A percentile compares a stretch with the other conserved stretches of the same genome.
phyloP scores from a whole-genome alignment of 1,140 invertebrate species.

The Orius insidiosus region DNA sequence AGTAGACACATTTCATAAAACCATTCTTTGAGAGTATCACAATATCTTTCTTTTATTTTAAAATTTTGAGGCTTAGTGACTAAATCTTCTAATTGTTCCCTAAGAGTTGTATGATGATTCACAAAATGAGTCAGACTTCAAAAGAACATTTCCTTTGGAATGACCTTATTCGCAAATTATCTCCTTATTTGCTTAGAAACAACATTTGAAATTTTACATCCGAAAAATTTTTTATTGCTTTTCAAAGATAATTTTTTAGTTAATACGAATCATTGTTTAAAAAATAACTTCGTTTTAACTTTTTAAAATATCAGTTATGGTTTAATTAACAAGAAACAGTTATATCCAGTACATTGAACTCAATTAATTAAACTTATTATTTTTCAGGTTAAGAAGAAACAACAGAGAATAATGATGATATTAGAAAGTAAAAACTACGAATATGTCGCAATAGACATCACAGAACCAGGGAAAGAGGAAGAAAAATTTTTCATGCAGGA shows the following conservation, averaged over 20 bases:
- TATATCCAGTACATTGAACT: neutral
- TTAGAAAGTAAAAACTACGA: conserved; percentile 75
- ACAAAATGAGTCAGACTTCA: too few relatives aligned
- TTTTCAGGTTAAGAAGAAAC: conserved; percentile 82
- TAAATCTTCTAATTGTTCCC: too few relatives aligned
- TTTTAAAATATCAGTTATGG: too few relatives aligned
- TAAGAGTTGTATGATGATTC: too few relatives aligned
- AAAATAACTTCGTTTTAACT: conserved; percentile 11
- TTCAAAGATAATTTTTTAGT: neutral
- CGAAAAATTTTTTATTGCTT: neutral
- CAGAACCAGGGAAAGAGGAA: conserved; percentile 71
- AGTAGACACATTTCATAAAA: too few relatives aligned
- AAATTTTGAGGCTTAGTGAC: too few relatives aligned
- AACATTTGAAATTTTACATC: neutral
- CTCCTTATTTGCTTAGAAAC: too few relatives aligned
- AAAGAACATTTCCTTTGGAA: too few relatives aligned
- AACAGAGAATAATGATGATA: conserved; percentile 80
- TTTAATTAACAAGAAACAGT: conserved; percentile 14
- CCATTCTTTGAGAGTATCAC: too few relatives aligned
- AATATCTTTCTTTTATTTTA: too few relatives aligned
- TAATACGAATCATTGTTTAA: conserved; percentile 14
- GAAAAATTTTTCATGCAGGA: conserved; percentile 86
- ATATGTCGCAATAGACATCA: conserved; percentile 80
- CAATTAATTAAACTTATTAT: conserved; percentile 12
- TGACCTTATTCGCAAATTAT: too few relatives aligned